Base-by-base conservation (phyloP, 2,113 vertebrate species). In the Xenopus borealis region DNA sequence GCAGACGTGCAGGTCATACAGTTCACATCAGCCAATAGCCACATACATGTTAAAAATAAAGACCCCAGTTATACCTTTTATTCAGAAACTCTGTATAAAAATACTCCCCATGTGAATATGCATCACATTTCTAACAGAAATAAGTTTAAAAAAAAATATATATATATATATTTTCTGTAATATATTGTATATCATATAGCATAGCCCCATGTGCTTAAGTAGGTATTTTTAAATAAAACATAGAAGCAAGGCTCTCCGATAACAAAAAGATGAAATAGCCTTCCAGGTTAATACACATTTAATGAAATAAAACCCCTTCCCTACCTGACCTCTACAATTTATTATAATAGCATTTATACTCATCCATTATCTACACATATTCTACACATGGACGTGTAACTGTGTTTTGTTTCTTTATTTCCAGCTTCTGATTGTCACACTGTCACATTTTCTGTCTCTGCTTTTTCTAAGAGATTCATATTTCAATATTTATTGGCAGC, bases 401-500 rank as follows among this genome's bases (percentile, higher is more conserved):
- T 8, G 14, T 53, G 4, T 33, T 46, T 17, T 23, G 12, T 72
- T 23, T 47, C 2, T 50, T 7, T 66, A 59, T 45, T 45, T 57
- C 27, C 47, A 19, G 44, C 57, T 53, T 13, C 23, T 69, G 72
- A 75, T 75, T 75, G 72, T 69, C 66, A 62, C 18, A 12, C 50
- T 47, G 53, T 30, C 55, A 61, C 18, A 33, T 62, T 44, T n/a
- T 44, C 11, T 63, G 45, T 62, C 45, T 62, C 33, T 40, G 13
- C 17, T 23, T 62, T 52, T 68, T 68, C 44, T 68, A 27, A 33
- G 1, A 30, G 23, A 0, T 17, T 23, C 27, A 47, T 27, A 33
- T 12, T 65, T n/a, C 53, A 78, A 58, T 59, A 45, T 71, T 70
- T 78, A 58, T 71, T n/a, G n/a, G n/a, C 67, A 55, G 47, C 16